Percentiles rank a stretch among this genome's conserved stretches.
Conservation (phyloP, 2,888 invertebrate species). For the Glaucopsyche alexis region DNA sequence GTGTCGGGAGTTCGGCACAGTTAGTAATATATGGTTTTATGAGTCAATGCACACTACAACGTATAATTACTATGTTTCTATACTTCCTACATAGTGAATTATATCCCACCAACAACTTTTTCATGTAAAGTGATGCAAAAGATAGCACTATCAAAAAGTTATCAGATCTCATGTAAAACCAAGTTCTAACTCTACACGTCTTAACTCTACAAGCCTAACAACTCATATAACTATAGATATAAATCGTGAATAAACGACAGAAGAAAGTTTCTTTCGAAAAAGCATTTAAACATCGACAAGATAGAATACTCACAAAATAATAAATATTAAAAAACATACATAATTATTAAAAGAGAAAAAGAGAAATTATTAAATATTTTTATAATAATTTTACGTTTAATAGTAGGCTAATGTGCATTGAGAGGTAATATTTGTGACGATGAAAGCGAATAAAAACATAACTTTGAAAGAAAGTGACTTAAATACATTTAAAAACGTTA, state of each 20-base stretch:
- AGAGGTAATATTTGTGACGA: not conserved
- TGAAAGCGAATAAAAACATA: constrained; percentile 9
- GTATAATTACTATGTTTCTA: not conserved
- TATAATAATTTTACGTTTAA: not conserved
- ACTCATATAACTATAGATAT: no score
- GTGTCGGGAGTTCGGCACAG: no score
- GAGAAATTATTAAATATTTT: not conserved
- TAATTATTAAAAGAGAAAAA: not conserved
- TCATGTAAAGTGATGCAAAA: no score
- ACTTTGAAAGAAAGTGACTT: constrained; percentile 14
- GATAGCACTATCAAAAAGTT: no score
- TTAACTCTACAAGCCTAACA: no score
- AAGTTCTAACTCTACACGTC: no score
- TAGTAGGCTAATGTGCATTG: not conserved
- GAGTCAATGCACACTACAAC: not conserved
- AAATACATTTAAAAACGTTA: constrained; percentile 3
- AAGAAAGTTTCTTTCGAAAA: no score
- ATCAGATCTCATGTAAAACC: no score
- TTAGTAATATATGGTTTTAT: not conserved
- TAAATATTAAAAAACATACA: not conserved
- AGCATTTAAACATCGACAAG: no score
- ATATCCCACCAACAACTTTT: no score
- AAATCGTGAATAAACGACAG: no score
- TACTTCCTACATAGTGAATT: not conserved
- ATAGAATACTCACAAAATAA: not conserved